Percentiles rank a stretch among this genome's conserved stretches.
Conservation (phyloP, 2,888 invertebrate species). For the Pammene aurita region DNA sequence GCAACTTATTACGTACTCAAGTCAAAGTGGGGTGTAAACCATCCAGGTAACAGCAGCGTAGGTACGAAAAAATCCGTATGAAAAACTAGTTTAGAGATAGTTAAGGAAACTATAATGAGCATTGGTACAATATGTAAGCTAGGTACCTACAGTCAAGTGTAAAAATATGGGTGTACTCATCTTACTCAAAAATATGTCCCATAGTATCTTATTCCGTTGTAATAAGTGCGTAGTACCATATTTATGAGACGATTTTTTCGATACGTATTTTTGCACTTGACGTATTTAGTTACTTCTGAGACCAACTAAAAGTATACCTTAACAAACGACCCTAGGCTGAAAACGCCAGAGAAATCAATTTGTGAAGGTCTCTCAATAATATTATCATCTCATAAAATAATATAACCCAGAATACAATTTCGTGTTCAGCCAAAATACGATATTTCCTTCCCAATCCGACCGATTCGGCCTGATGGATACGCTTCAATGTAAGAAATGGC, state of each 20-base stretch:
- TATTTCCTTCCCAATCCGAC: conserved; percentile 28
- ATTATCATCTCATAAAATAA: conserved; percentile 28
- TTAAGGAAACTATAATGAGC: no score
- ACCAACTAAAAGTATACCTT: neutral
- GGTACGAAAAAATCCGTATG: no score
- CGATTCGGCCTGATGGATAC: conserved; percentile 24
- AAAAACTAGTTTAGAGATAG: no score
- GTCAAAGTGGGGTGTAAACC: neutral
- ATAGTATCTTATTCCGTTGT: no score
- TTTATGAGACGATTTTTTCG: no score
- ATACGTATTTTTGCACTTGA: no score
- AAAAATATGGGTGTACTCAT: no score
- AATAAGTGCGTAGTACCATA: no score
- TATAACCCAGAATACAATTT: conserved; percentile 19
- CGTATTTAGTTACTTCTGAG: neutral
- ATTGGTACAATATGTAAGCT: no score
- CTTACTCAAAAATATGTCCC: no score
- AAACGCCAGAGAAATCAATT: conserved; percentile 1
- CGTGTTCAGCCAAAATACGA: conserved; percentile 20
- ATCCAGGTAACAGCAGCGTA: no score
- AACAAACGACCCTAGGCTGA: neutral
- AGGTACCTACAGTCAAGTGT: no score
- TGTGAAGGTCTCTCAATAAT: conserved; percentile 23
- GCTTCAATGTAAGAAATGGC: neutral
- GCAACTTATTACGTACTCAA: conserved; percentile 12